Percentiles rank a stretch among this genome's conserved stretches.
phyloP scores from a whole-genome alignment of 2,797 vertebrate genomes.

The Tarsius wallacei region DNA sequence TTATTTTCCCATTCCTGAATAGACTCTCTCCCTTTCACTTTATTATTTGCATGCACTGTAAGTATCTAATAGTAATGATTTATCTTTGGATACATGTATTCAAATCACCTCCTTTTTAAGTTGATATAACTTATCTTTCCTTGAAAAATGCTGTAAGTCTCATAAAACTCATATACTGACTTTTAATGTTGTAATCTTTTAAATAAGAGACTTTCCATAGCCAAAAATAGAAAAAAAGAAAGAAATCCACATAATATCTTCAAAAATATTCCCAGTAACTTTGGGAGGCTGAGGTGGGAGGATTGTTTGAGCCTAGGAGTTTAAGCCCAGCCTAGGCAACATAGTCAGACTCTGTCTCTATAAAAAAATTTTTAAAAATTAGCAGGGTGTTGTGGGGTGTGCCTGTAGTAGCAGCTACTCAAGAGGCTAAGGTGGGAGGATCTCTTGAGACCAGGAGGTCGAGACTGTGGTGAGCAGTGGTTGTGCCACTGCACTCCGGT shows the following conservation, averaged over 20 bases:
- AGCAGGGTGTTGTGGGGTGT: too few species aligned
- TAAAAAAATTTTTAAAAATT: too few species aligned
- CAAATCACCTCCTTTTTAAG: slow-evolving; percentile 19
- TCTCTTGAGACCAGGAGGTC: too few species aligned
- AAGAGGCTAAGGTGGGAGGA: too few species aligned
- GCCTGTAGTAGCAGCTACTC: too few species aligned
- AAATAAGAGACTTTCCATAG: slow-evolving; percentile 3
- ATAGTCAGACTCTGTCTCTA: too few species aligned
- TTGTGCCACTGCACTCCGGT: too few species aligned
- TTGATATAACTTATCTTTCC: background rate
- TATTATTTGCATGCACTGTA: slow-evolving; percentile 14
- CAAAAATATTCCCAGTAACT: slow-evolving; percentile 6
- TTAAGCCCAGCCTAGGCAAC: too few species aligned
- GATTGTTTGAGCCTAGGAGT: too few species aligned
- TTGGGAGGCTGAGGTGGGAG: too few species aligned
- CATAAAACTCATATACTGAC: background rate
- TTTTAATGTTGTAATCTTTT: slow-evolving; percentile 18
- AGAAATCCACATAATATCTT: background rate
- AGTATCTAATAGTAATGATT: slow-evolving; percentile 5
- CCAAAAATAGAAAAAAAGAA: background rate
- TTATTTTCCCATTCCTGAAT: background rate
- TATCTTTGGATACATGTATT: slow-evolving; percentile 44
- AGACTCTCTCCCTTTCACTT: background rate
- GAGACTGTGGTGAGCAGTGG: too few species aligned
- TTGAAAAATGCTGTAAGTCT: background rate